Percentiles rank a stretch among this genome's conserved stretches.
These are phyloP conservation scores for Branchinecta sandiegonensis DNA, from an alignment of 2,888 invertebrate species.

Conservation along the genomic window DNA sequence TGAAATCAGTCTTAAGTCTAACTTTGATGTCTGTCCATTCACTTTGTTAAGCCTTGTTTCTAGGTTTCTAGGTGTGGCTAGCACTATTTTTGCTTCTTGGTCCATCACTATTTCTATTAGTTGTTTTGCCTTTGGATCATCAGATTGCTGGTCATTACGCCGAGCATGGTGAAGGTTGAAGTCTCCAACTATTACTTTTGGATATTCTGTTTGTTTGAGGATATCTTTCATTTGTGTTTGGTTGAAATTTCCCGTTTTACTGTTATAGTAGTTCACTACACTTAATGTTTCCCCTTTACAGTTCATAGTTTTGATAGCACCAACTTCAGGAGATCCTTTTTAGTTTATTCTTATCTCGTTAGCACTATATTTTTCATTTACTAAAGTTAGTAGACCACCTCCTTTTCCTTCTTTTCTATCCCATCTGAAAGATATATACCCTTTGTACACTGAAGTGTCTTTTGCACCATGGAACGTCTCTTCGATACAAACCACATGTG, in stretches of 20 bases:
- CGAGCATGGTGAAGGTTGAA: not conserved
- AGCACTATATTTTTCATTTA: not conserved
- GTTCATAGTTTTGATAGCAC: not conserved
- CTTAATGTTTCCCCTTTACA: too few relatives aligned
- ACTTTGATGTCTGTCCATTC: too few relatives aligned
- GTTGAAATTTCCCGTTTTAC: not conserved
- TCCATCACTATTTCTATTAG: not conserved
- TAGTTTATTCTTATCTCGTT: not conserved
- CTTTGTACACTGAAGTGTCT: too few relatives aligned
- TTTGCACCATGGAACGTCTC: too few relatives aligned
- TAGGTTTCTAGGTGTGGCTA: slow-evolving; percentile 1
- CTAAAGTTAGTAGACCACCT: not conserved
- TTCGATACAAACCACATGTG: too few relatives aligned
- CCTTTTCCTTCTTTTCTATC: too few relatives aligned
- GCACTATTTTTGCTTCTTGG: not conserved
- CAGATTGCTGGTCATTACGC: not conserved
- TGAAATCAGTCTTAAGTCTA: too few relatives aligned
- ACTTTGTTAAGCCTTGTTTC: not conserved
- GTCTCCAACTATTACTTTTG: not conserved
- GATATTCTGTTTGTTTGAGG: not conserved
- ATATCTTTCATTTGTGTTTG: not conserved
- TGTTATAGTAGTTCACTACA: too few relatives aligned
- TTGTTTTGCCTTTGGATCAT: not conserved
- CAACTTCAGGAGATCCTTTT: not conserved
- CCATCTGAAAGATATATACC: too few relatives aligned